Evolutionary conservation across 2,888 invertebrate genomes (phyloP).

Genomic region (Polydrusus tereticollis): DNA sequence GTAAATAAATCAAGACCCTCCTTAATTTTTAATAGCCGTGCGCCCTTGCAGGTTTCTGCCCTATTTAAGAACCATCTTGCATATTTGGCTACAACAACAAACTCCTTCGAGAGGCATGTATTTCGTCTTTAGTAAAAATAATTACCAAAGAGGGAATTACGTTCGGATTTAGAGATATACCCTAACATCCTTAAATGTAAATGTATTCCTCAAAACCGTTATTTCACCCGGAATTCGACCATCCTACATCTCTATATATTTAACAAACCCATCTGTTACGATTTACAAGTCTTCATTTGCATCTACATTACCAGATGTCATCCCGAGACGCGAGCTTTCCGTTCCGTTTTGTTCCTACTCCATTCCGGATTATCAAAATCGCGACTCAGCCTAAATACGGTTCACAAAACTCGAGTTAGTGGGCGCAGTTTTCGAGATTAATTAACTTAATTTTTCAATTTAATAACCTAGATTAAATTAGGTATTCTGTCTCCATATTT

Average conservation of each 20-base stretch:
- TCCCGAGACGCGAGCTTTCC: constrained; percentile 27
- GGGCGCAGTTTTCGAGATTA: constrained; percentile 9
- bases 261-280: constrained; percentile 46
- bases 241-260: constrained; percentile 17
- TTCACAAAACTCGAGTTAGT: constrained; percentile 8
- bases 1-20: too few relatives aligned
- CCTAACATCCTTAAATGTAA: too few relatives aligned
- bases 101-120: too few relatives aligned
- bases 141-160: too few relatives aligned
- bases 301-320: constrained; percentile 54
- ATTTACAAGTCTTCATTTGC: constrained; percentile 51
- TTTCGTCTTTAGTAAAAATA: too few relatives aligned
- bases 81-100: too few relatives aligned
- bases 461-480: neutral
- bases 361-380: constrained; percentile 16
- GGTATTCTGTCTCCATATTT: neutral
- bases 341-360: constrained; percentile 4
- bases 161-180: too few relatives aligned
- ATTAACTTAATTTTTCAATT: constrained; percentile 9
- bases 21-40: too few relatives aligned
- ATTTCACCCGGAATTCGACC: neutral
- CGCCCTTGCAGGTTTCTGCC: too few relatives aligned
- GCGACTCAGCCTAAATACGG: constrained; percentile 2
- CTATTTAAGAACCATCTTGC: too few relatives aligned
- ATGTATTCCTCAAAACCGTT: neutral